These are phyloP conservation scores for Cabera pusaria DNA, from an alignment of 2,888 invertebrate species.

Conservation along the genomic window DNA sequence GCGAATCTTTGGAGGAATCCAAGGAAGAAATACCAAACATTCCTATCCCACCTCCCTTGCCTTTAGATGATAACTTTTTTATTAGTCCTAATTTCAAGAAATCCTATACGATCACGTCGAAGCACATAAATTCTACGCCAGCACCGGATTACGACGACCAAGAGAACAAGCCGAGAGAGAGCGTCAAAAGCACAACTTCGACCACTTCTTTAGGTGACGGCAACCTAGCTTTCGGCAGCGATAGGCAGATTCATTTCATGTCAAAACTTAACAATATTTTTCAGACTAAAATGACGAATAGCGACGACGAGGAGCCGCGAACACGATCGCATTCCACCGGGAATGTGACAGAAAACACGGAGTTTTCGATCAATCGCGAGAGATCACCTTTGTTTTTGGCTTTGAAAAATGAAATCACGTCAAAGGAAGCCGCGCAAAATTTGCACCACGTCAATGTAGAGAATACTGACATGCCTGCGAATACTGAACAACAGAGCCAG, in stretches of 20 bases:
- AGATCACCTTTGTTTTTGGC: conserved; percentile 57
- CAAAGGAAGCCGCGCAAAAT: conserved; percentile 48
- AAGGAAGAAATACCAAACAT: conserved; percentile 54
- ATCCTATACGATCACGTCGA: conserved; percentile 48
- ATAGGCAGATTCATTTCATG: conserved; percentile 66
- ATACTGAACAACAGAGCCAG: conserved; percentile 6
- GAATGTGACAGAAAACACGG: conserved; percentile 50
- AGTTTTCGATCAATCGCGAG: conserved; percentile 41
- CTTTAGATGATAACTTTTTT: conserved; percentile 64
- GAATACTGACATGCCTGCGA: conserved; percentile 18
- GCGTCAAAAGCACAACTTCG: conserved; percentile 53
- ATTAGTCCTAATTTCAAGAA: conserved; percentile 46
- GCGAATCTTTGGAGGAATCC: conserved; percentile 48
- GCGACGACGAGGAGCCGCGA: conserved; percentile 55
- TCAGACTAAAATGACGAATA: conserved; percentile 55
- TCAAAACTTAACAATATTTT: conserved; percentile 69
- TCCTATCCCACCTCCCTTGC: conserved; percentile 70
- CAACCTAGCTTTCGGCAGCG: conserved; percentile 61
- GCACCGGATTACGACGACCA: conserved; percentile 36
- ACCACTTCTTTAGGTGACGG: conserved; percentile 53
- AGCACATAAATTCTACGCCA: conserved; percentile 31
- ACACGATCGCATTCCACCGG: conserved; percentile 68
- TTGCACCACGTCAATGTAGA: conserved; percentile 52
- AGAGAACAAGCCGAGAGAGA: conserved; percentile 47
- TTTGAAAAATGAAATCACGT: conserved; percentile 64